Evolutionary conservation across 2,888 invertebrate species (phyloP).

Genomic region (Adelognathus sp.): DNA sequence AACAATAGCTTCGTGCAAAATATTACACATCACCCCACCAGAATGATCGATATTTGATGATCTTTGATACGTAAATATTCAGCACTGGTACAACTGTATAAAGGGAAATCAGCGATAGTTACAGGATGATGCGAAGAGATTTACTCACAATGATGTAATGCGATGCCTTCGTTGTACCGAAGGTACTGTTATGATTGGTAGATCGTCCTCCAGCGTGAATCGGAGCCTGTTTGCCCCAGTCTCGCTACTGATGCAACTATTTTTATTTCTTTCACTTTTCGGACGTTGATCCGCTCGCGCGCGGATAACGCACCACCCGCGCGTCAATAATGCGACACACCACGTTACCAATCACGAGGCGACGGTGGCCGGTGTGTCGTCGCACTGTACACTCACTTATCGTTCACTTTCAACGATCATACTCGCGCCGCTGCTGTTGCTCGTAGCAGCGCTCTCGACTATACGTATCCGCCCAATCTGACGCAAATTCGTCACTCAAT

Average conservation of each 20-base stretch:
- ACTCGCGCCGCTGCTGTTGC: no score
- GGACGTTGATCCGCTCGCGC: slow-evolving; percentile 8
- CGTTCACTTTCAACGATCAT: not conserved
- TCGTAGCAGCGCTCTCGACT: not conserved
- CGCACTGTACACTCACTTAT: slow-evolving; percentile 3
- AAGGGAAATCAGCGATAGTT: not conserved
- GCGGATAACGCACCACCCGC: not conserved
- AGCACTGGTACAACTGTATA: not conserved
- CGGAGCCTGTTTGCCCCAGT: not conserved
- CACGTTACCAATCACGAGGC: slow-evolving; percentile 15
- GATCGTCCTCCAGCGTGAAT: not conserved
- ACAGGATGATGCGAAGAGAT: slow-evolving; percentile 1
- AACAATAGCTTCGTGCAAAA: not conserved
- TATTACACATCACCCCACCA: not conserved
- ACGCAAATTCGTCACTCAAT: not conserved
- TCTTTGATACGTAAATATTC: not conserved
- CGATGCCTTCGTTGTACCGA: slow-evolving; percentile 6
- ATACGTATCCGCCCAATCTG: not conserved
- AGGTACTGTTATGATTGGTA: slow-evolving; percentile 19
- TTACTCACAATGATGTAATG: slow-evolving; percentile 66
- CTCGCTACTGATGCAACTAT: not conserved
- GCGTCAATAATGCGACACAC: slow-evolving; percentile 15
- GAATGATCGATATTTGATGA: not conserved
- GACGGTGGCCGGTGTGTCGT: slow-evolving; percentile 19
- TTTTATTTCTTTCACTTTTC: not conserved